Conservation (phyloP, 2,113 vertebrate species). For the Callionymus lyra region DNA sequence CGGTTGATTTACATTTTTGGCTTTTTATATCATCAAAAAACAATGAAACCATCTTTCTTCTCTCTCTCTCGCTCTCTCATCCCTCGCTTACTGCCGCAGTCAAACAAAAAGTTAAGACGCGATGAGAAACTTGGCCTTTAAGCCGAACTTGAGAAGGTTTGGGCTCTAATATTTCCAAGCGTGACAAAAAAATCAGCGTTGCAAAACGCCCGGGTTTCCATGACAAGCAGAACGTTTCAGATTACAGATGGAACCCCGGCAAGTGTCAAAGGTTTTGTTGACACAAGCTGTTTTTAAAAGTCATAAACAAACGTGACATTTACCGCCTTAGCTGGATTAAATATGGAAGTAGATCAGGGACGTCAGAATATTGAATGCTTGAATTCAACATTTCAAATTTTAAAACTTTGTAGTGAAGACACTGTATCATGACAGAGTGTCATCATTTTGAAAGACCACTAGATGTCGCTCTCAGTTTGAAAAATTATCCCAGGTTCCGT, state of each 20-base stretch:
- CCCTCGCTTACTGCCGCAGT: conserved; percentile 5
- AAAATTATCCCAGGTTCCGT: too few relatives aligned
- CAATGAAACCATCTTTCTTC: conserved; percentile 14
- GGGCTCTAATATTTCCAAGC: conserved; percentile 29
- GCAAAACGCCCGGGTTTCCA: conserved; percentile 10
- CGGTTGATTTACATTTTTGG: conserved; percentile 60
- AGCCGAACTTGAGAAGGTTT: conserved; percentile 28
- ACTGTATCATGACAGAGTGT: too few relatives aligned
- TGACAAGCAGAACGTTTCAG: conserved; percentile 1
- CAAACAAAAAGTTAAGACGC: conserved; percentile 1
- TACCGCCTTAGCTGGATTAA: too few relatives aligned
- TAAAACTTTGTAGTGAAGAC: too few relatives aligned
- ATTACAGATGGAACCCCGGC: neutral
- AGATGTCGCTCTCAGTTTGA: too few relatives aligned
- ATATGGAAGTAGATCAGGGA: too few relatives aligned
- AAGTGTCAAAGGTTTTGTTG: conserved; percentile 2
- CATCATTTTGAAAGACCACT: too few relatives aligned
- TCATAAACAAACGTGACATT: neutral
- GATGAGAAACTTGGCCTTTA: conserved; percentile 26
- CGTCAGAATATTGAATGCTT: too few relatives aligned
- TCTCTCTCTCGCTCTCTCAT: neutral
- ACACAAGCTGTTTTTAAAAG: neutral
- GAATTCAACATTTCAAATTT: too few relatives aligned
- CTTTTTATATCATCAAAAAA: conserved; percentile 40
- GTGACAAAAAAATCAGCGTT: conserved; percentile 26